These are phyloP conservation scores for Virgularia gustaviana DNA, from an alignment of 92 coral and sea anemone species.

Conservation along the genomic window DNA sequence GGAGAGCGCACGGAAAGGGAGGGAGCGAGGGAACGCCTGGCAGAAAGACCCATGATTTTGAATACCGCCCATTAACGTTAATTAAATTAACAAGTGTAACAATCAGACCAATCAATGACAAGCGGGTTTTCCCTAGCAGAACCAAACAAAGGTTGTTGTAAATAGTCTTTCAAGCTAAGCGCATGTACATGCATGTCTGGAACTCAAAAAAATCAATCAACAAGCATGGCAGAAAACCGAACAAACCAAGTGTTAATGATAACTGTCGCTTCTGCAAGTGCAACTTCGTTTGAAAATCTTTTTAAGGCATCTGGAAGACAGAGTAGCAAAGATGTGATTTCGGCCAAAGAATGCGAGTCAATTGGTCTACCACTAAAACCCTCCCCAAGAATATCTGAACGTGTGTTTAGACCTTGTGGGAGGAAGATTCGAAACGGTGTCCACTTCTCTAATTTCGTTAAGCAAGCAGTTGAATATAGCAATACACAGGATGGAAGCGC, in stretches of 20 bases:
- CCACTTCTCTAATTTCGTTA: constrained; percentile 1
- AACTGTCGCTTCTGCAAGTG: not conserved
- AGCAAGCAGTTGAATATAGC: not conserved
- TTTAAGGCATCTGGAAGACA: constrained; percentile 34
- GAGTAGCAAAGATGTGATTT: constrained; percentile 3
- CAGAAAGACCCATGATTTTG: not conserved
- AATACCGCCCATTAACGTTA: not conserved
- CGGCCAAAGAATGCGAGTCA: no score
- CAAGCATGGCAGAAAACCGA: not conserved
- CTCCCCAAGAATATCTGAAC: constrained; percentile 8
- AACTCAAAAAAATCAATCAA: not conserved
- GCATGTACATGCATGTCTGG: no score
- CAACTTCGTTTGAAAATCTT: constrained; percentile 29
- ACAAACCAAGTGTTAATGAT: not conserved
- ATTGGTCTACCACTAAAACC: not conserved
- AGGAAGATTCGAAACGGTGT: constrained; percentile 29
- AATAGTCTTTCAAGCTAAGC: no score
- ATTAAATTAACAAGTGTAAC: no score
- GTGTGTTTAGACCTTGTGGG: constrained; percentile 31
- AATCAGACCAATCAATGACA: no score
- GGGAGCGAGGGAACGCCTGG: not conserved
- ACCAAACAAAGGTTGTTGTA: no score
- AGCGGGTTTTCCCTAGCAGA: no score
- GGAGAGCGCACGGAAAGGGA: not conserved
- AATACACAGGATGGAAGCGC: no score